These are phyloP conservation scores for Rhingia rostrata DNA, from an alignment of 2,888 invertebrate genomes.

Conservation along the genomic window DNA sequence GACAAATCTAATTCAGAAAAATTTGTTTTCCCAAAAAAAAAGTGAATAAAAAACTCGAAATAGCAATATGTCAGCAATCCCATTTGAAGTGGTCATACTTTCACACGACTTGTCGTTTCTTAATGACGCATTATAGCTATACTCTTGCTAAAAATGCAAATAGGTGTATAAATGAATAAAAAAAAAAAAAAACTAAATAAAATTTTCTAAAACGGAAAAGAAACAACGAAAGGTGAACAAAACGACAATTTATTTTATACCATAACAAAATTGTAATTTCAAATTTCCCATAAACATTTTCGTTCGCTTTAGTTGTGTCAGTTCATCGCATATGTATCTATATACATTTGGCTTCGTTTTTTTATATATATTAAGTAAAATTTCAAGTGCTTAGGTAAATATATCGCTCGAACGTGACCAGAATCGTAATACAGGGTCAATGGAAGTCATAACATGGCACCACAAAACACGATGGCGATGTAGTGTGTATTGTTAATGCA, in stretches of 20 bases:
- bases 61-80: background rate
- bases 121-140: conserved; percentile 41
- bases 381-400: conserved; percentile 65
- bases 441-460: conserved; percentile 70
- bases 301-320: conserved; percentile 27
- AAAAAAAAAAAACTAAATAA: conserved; percentile 22
- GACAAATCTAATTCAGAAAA: background rate
- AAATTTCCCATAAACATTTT: conserved; percentile 62
- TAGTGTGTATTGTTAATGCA: conserved; percentile 57
- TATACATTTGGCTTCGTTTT: conserved; percentile 15
- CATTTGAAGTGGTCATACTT: background rate
- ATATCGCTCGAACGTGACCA: conserved; percentile 72
- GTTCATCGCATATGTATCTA: conserved; percentile 29
- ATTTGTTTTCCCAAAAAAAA: background rate
- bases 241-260: conserved; percentile 57
- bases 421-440: conserved; percentile 70
- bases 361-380: conserved; percentile 58
- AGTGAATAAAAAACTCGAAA: background rate
- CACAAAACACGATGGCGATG: conserved; percentile 28
- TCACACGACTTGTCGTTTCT: conserved; percentile 22
- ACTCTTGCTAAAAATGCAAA: conserved; percentile 42
- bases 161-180: conserved; percentile 4
- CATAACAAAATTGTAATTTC: conserved; percentile 71
- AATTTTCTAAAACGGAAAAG: conserved; percentile 14
- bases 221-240: conserved; percentile 28